Evolutionary conservation across 2,888 invertebrate species (phyloP), one percentile per base, ranked within the genome.

Genomic region (Mimachlamys varia): DNA sequence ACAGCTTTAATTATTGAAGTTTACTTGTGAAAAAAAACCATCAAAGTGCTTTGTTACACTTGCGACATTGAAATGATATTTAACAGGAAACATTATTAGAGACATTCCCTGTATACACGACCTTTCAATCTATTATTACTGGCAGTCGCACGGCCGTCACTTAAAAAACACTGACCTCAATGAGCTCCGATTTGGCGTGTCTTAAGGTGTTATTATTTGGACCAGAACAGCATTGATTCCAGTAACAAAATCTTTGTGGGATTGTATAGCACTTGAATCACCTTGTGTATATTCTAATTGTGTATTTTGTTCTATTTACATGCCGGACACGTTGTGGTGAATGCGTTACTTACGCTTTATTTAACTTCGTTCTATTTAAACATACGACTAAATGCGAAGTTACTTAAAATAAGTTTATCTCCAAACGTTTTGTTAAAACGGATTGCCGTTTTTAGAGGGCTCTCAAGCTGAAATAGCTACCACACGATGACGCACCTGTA

Each of bases 331-430:
- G 27, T 17, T 13, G 5, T 12, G 33, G 33, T 76, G 76, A 76
- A 76, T 33, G 7, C 76, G 17, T 76, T 76, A 76, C 76, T 76
- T 76, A 76, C 76, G 76, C 76, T 76, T 27, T 33, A 76, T 76
- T 76, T 76, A 33, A 15, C 33, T 62, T 22, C 7, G 62, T 19
- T 62, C 62, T 62, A 62, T 62, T 62, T 62, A 62, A 62, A 62
- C 22, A 62, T 22, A 62, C 62, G n/a, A 44, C 44, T 62, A 13
- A n/a, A 62, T 27, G n/a, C 22, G 15, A 10, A n/a, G n/a, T 33
- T 33, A 76, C 76, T 33, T 13, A 76, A 76, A 76, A 76, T 76
- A 76, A 33, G 27, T 76, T 12, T 4, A 76, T 2, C 27, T 12
- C 33, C 10, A 33, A 27, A 76, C 62, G 17, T 76, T 15, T 13